Evolutionary conservation across 92 coral and sea anemone species (phyloP), one percentile per base, ranked within the genome.

Genomic region (Actinostola sp.): DNA sequence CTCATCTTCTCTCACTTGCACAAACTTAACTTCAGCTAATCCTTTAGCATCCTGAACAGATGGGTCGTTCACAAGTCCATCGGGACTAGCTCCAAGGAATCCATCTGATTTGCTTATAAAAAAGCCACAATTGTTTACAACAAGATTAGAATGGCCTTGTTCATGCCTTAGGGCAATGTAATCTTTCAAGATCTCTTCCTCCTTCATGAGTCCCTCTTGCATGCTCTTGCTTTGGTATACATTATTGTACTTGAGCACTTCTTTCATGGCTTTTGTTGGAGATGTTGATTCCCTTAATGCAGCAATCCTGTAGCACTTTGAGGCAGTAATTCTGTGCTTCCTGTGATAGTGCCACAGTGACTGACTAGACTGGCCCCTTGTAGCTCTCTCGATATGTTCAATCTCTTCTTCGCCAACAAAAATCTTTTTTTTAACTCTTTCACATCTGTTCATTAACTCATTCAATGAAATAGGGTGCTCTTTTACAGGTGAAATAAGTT

Each of bases 11-110:
- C 35, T 71, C 73, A 53, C 29, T 41, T 83, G 84, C 39, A 83
- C 67, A 54, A 17, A 69, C 35, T 83, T 83, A 16, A 83, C 53
- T 61, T 76, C 83, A 8, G 67, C 58, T 25, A 83, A 78, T 28
- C 83, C 88, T 45, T 60, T 58, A 26, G 76, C 41, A 63, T 75
- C 61, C 28, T 43, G 56, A 13, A 26, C 41, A 23, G 81, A 74
- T 52, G 82, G 87, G 55, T 82, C 87, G 50, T 35, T 17, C 24
- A 81, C 86, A 30, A 81, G 48, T 34, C 81, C 73, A 73, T 74
- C 86, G 29, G 86, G 86, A 39, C 73, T 73, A 25, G 86, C 82
- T 51, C 76, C 76, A 33, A 75, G 76, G 39, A 82, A 82, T 28
- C 82, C 87, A 78, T 69, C 48, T 26, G 30, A 19, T 70, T 61